These are phyloP conservation scores for Crypturellus undulatus DNA, from an alignment of 2,113 vertebrate species.

Conservation along the genomic window DNA sequence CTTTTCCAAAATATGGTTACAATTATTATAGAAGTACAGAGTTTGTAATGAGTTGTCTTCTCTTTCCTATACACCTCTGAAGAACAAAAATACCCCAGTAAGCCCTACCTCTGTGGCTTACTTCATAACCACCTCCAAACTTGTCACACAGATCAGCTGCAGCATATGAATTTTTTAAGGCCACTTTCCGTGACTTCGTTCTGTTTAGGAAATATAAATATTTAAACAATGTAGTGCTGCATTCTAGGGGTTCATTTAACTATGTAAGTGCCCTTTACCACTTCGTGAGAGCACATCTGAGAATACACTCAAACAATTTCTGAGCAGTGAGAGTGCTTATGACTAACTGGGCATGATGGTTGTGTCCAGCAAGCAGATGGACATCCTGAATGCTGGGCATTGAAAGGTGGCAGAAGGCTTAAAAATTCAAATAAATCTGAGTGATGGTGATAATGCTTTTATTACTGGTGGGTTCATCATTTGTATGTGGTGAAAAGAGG, in stretches of 20 bases:
- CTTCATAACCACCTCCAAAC: neutral
- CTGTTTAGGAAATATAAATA: neutral
- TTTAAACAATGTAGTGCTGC: neutral
- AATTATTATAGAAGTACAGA: neutral
- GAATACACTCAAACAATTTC: neutral
- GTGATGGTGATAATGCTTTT: neutral
- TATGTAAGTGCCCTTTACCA: neutral
- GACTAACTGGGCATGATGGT: neutral
- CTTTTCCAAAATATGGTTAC: neutral
- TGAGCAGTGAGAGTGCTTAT: neutral
- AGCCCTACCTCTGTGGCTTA: neutral
- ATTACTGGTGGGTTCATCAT: neutral
- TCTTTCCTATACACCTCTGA: neutral
- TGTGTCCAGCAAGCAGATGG: neutral
- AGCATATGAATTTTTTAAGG: neutral
- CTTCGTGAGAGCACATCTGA: neutral
- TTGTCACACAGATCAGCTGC: neutral
- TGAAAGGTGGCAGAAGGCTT: neutral
- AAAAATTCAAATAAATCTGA: neutral
- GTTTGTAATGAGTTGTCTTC: neutral
- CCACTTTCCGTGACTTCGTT: neutral
- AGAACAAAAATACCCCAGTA: neutral
- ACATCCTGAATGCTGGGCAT: neutral
- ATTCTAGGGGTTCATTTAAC: accelerated
- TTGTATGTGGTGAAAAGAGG: neutral